phyloP scores from a whole-genome alignment of 2,113 vertebrate genomes.

The Tinamus guttatus region DNA sequence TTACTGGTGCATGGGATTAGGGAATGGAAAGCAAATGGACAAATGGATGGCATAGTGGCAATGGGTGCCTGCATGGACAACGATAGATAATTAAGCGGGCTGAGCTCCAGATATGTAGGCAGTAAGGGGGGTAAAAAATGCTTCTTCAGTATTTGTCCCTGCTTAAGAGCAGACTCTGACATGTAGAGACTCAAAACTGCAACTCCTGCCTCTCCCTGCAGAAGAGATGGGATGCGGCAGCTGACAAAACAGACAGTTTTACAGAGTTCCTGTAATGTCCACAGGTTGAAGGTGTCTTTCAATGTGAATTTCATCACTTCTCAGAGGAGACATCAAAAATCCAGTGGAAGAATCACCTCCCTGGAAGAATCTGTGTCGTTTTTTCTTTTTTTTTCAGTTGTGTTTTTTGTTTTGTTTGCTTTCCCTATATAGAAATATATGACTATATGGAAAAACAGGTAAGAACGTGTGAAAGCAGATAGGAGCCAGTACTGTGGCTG shows the following conservation, averaged over 20 bases:
- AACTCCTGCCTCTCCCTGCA: not conserved
- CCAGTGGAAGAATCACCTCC: not conserved
- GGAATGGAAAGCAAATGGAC: not conserved
- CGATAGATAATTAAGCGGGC: not conserved
- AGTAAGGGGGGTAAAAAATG: not conserved
- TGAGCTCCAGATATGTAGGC: not conserved
- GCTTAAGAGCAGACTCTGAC: not conserved
- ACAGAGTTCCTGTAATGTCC: not conserved
- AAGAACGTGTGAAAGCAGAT: not conserved
- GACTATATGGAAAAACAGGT: rapidly evolving
- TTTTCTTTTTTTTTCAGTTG: too few species aligned
- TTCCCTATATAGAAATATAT: too few species aligned
- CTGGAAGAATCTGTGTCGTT: not conserved
- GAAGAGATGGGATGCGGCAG: not conserved
- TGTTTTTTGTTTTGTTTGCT: not conserved
- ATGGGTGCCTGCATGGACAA: too few species aligned
- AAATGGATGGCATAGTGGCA: rapidly evolving
- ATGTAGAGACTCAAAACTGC: not conserved
- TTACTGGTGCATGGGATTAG: too few species aligned
- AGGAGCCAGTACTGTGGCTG: not conserved
- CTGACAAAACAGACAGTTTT: not conserved
- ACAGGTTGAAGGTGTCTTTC: not conserved
- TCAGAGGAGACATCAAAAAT: not conserved
- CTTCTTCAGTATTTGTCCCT: not conserved
- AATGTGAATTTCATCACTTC: rapidly evolving